phyloP scores from a whole-genome alignment of 2,113 vertebrate genomes.

The Nothocercus julius region DNA sequence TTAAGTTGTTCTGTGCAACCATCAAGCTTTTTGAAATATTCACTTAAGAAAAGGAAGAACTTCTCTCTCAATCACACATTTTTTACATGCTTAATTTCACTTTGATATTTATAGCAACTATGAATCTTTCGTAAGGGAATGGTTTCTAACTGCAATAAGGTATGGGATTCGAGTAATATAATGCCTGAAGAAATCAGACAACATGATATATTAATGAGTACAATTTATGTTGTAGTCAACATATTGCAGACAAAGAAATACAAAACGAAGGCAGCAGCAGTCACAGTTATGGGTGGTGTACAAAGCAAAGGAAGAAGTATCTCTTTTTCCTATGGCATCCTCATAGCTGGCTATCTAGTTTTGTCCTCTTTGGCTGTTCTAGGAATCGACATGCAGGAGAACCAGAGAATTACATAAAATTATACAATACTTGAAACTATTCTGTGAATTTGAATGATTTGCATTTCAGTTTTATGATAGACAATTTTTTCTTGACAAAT shows the following conservation, averaged over 20 bases:
- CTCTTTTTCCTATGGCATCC: not conserved
- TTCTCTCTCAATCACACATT: not conserved
- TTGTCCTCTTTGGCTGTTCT: not conserved
- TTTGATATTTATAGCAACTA: conserved; percentile 24
- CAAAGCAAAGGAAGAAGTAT: not conserved
- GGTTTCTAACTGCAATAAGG: not conserved
- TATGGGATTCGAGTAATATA: not conserved
- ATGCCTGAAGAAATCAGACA: not conserved
- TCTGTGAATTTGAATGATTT: not conserved
- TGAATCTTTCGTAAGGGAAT: conserved; percentile 14
- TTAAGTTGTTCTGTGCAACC: not conserved
- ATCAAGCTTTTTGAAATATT: not conserved
- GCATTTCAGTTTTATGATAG: not conserved
- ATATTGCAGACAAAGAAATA: not conserved
- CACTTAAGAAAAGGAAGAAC: not conserved
- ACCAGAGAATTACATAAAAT: not conserved
- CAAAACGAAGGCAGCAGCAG: not conserved
- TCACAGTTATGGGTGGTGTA: not conserved
- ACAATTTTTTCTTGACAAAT: not conserved
- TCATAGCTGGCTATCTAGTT: not conserved
- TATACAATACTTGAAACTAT: not conserved
- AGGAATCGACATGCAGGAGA: not conserved
- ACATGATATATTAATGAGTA: not conserved
- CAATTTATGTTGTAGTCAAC: not conserved
- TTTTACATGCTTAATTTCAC: conserved; percentile 38